phyloP scores from a whole-genome alignment of 2,113 vertebrate species.

The Argyrosomus japonicus region DNA sequence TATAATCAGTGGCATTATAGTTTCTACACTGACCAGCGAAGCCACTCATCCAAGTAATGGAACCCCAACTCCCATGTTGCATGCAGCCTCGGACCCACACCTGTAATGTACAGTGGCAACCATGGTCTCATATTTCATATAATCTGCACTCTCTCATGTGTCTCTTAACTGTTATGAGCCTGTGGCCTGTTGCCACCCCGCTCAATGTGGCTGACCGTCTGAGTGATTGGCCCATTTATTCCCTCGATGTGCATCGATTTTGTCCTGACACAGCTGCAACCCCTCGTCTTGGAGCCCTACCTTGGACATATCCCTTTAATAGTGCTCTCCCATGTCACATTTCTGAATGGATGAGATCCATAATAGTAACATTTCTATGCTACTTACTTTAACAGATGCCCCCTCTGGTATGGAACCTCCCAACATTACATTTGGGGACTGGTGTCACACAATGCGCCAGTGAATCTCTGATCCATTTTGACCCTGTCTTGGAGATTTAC shows the following conservation, averaged over 20 bases:
- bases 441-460: constrained; percentile 7
- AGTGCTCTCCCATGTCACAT: constrained; percentile 57
- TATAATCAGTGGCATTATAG: background rate
- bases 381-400: constrained; percentile 39
- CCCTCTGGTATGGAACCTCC: constrained; percentile 24
- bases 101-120: constrained; percentile 31
- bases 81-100: constrained; percentile 2
- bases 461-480: constrained; percentile 22
- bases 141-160: constrained; percentile 61
- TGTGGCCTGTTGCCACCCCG: constrained; percentile 55
- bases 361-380: constrained; percentile 48
- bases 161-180: constrained; percentile 62
- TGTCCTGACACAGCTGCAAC: constrained; percentile 57
- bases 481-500: constrained; percentile 6
- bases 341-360: constrained; percentile 54
- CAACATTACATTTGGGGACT: constrained; percentile 19
- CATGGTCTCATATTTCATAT: constrained; percentile 62
- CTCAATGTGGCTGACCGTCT: constrained; percentile 63
- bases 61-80: background rate
- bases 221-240: constrained; percentile 75
- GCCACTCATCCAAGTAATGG: background rate
- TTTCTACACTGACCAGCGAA: background rate
- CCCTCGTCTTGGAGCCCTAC: constrained; percentile 55
- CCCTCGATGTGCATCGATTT: constrained; percentile 71
- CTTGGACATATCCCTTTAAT: constrained; percentile 51